Evolutionary conservation across 1,140 invertebrate species (phyloP), one percentile per base, ranked within the genome.

Genomic region (Anastrepha obliqua): DNA sequence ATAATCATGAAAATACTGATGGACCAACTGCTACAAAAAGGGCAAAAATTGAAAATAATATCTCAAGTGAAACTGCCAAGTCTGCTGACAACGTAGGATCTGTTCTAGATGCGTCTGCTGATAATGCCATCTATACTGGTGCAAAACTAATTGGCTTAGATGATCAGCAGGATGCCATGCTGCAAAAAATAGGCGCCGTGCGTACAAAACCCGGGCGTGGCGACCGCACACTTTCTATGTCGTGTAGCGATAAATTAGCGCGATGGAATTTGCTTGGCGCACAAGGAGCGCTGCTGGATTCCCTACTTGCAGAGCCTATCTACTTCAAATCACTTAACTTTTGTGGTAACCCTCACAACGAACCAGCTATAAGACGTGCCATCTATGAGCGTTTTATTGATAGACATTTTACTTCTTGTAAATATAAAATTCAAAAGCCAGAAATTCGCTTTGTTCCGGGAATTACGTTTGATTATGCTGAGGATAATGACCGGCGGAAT

Each of bases 201-300:
- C 94, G 98, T 85, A 98, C 96, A 3, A 99, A 99, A 93, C 98
- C 98, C 70, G 98, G 98, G 0, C 94, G 98, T 91, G 98, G 98
- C 0, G 96, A 98, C 92, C 96, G 96, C 67, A 99, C 98, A 2
- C 91, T 97, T 15, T 98, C 97, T 64, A 95, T 98, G 88, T 98
- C 97, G 1, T 99, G 98, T 93, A 98, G 97, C 93, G 98, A 99
- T 94, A 99, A 99, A 95, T 94, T 99, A 2, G 95, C 97, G 8
- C 96, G 96, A 88, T 99, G 98, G 98, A 96, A 97, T 92, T 93
- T 97, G 88, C 89, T 98, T 65, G 98, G 98, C 2, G 91, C 98
- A 62, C 96, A 97, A 93, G 98, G 98, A 62, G 95, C 96, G 9
- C 92, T 98, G 44, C 91, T 98, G 74, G 95, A 95, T 89, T 91